Base-by-base conservation (phyloP, 1,140 invertebrate genomes). In the Galendromus occidentalis region DNA sequence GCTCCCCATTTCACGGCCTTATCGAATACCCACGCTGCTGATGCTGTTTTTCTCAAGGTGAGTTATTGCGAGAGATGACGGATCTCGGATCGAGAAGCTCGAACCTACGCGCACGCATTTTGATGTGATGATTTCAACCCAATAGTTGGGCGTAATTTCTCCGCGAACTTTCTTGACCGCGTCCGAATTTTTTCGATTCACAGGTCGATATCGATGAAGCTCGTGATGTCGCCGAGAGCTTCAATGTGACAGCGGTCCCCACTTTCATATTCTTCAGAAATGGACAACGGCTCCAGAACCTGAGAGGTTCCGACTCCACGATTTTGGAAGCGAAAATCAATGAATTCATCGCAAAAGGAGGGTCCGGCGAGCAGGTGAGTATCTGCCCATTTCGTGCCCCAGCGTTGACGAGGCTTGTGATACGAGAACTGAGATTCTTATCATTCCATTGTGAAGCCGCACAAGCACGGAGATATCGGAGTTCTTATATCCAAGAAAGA, bases 201-300 rank as follows among this genome's bases (percentile, higher is more conserved):
- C 29, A 67, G 33, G 41, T 67, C 63, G 44, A 44, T 51, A 33
- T 67, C n/a, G 33, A 67, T 25, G 30, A 45, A 69, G 30, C 59
- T 65, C 66, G 45, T 20, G 88, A 90, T 72, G 88, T 87, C 30
- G 89, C 92, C 1, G 80, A 83, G 25, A 77, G 78, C 22, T 85
- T 96, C 74, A 87, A 87, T 44, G 86, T 99, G 18, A 85, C 82
- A 67, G 88, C 91, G 1, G 97, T 98, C 91, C 95, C 95, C 7
- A 99, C 95, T 6, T 98, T 99, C 74, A 85, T 94, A 67, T 92
- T 98, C 72, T 96, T 91, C 74, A 83, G 85, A 68, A 96, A 93
- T 74, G 82, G 84, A 74, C 82, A 83, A 74, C 86, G 86, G 77
- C 77, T 94, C 70, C 87, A 86, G 72, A 75, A 81, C 14, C 77